Percentiles rank a stretch among this genome's conserved stretches.
Conservation (phyloP, 53 echinoderm and acorn worm genomes). For the Henricia sp. region DNA sequence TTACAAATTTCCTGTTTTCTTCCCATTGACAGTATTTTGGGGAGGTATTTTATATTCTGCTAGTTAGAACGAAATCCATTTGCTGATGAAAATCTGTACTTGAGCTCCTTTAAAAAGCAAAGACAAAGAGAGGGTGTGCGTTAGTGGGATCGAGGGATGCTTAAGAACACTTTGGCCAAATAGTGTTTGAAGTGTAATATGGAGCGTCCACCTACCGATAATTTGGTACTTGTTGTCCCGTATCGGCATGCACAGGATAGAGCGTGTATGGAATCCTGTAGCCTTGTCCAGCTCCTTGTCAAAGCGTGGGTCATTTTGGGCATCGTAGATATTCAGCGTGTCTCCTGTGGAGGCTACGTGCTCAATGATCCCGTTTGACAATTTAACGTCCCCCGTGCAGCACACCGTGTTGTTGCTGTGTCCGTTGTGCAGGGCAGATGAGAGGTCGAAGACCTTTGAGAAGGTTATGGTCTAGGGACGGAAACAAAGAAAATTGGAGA, state of each 20-base stretch:
- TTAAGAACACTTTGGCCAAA: neutral
- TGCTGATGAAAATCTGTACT: no score
- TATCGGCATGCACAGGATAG: constrained; percentile 97
- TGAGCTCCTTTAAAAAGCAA: no score
- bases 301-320: constrained; percentile 88
- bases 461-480: constrained; percentile 86
- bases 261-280: constrained; percentile 89
- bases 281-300: constrained; percentile 82
- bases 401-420: constrained; percentile 77
- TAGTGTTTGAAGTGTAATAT: neutral
- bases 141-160: neutral
- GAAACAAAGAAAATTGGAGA: neutral
- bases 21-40: no score
- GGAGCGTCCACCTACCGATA: constrained; percentile 76
- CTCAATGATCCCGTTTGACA: constrained; percentile 91
- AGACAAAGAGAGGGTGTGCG: constrained; percentile 1
- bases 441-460: constrained; percentile 94
- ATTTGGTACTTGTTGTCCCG: constrained; percentile 95
- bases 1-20: no score
- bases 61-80: no score
- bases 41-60: no score
- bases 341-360: constrained; percentile 96
- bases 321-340: constrained; percentile 87
- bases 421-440: constrained; percentile 85
- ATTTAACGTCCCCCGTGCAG: constrained; percentile 84